Base-by-base conservation (phyloP, 2,888 invertebrate species). In the Celastrina argiolus region DNA sequence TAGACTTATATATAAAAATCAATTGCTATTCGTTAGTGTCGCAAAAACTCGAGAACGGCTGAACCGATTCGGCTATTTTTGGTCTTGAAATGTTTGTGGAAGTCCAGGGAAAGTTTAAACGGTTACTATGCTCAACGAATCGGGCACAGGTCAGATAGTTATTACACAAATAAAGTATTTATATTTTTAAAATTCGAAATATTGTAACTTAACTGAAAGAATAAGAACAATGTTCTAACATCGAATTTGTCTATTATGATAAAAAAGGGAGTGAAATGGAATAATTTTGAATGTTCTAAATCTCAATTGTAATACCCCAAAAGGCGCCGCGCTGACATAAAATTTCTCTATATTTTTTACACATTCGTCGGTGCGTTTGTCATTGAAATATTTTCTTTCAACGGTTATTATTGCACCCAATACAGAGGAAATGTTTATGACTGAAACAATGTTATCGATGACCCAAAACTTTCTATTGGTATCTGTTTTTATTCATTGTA, bases 391-490 rank as follows among this genome's bases (percentile, higher is more conserved):
- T 61, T 59, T 61, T 22, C 22, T 34, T 61, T 39, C 39, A 18
- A 22, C 12, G 12, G 31, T 51, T 22, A 51, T 51, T 51, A 51
- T 22, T 51, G 22, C 51, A 51, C 51, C 22, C 36, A 61, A 61
- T 8, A 61, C 26, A 39, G 6, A 22, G 31, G 36, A 61, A 36
- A 39, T 18, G 4, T 61, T 61, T 61, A 61, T 39, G 61, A 22
- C 22, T 22, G 8, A 12, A 12, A 36, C 61, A 36, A 59, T 18
- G 14, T n/a, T 36, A 36, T 61, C 22, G 39, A 18, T 45, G 45
- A 45, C 8, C 16, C 10, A 22, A 45, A 59, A 61, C 61, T 61
- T 61, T 61, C 61, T 39, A 39, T 36, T 6, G 39, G 14, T 26
- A 36, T 18, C 39, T n/a, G 31, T 34, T 59, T 59, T 34, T 14